Conservation (phyloP, 2,888 invertebrate species). For the Volucella inflata region DNA sequence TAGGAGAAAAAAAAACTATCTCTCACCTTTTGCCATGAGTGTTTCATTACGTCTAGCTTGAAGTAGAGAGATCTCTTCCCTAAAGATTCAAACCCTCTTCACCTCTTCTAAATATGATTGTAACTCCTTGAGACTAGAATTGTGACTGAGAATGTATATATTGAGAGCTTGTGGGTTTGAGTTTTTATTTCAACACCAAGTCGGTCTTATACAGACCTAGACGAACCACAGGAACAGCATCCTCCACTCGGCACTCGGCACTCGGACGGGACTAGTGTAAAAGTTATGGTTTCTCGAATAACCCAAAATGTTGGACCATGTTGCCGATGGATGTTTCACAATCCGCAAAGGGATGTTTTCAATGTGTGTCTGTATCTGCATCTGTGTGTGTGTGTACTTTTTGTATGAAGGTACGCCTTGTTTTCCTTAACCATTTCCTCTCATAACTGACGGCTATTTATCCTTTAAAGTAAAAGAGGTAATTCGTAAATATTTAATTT, state of each 20-base stretch:
- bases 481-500: conserved; percentile 62
- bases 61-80: too few species aligned
- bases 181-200: too few species aligned
- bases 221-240: neutral
- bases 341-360: neutral
- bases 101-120: neutral
- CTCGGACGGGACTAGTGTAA: neutral
- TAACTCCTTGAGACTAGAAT: conserved; percentile 1
- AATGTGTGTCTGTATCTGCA: neutral
- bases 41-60: too few species aligned
- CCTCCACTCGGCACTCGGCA: neutral
- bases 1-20: too few species aligned
- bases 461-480: conserved; percentile 13
- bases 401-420: neutral
- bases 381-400: neutral
- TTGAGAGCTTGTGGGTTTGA: neutral
- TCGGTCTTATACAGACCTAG: neutral
- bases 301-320: conserved; percentile 2
- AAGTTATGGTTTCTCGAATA: conserved; percentile 18
- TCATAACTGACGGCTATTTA: conserved; percentile 47
- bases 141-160: neutral
- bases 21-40: too few species aligned
- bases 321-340: neutral
- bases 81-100: too few species aligned
- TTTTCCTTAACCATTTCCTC: conserved; percentile 33